Evolutionary conservation across 2,888 invertebrate species (phyloP).

Genomic region (Oxyteleia sp.): DNA sequence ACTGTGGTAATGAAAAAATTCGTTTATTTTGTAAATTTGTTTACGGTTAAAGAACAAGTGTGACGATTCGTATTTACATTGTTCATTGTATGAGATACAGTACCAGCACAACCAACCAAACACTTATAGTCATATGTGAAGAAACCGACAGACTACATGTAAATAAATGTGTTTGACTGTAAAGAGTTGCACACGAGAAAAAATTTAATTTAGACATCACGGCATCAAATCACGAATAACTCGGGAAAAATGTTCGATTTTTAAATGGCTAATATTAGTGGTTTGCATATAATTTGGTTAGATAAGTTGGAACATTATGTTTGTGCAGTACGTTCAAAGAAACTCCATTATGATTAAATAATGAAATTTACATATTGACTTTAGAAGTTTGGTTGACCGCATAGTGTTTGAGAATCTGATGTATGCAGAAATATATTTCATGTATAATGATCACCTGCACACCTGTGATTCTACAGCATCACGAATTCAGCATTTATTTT

Average conservation of each 20-base stretch:
- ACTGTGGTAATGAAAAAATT: constrained; percentile 34
- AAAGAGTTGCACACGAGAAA: neutral
- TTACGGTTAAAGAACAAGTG: constrained; percentile 50
- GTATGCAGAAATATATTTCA: constrained; percentile 36
- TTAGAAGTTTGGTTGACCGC: constrained; percentile 40
- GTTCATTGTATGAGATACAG: constrained; percentile 27
- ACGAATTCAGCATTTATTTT: constrained; percentile 18
- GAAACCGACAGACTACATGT: constrained; percentile 4
- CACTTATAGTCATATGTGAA: constrained; percentile 33
- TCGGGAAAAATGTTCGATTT: no score
- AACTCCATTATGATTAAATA: constrained; percentile 37
- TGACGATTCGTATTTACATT: constrained; percentile 56
- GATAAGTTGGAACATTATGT: constrained; percentile 22
- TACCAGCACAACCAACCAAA: constrained; percentile 43
- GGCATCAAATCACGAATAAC: no score
- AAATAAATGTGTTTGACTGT: constrained; percentile 1
- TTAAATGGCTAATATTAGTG: neutral
- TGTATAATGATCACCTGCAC: constrained; percentile 27
- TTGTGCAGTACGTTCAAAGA: constrained; percentile 20
- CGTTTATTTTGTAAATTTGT: constrained; percentile 49
- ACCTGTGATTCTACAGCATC: constrained; percentile 16
- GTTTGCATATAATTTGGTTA: constrained; percentile 26
- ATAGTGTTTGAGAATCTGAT: constrained; percentile 36
- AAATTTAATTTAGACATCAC: no score
- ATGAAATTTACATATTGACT: constrained; percentile 48